A percentile compares a stretch with the other conserved stretches of the same genome.
These are phyloP conservation scores for Ochotona princeps DNA, from an alignment of 2,113 vertebrate genomes.

Conservation along the genomic window DNA sequence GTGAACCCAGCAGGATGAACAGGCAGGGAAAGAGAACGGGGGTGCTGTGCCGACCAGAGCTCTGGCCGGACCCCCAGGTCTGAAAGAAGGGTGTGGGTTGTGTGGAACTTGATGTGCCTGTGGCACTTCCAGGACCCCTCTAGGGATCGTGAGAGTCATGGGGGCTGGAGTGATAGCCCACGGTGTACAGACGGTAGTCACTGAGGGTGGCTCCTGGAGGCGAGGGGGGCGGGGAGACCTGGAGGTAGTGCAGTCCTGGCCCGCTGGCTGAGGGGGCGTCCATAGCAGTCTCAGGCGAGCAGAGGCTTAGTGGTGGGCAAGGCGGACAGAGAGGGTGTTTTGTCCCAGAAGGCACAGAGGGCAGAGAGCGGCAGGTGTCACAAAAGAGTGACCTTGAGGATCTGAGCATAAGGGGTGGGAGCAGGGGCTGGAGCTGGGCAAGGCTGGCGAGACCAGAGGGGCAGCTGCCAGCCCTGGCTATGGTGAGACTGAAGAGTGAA, in stretches of 20 bases:
- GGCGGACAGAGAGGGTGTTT: background rate
- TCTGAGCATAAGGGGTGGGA: background rate
- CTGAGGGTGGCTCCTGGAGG: too few species aligned
- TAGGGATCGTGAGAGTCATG: background rate
- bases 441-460: background rate
- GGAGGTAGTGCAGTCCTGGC: background rate
- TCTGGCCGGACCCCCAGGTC: background rate
- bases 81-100: background rate
- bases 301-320: background rate
- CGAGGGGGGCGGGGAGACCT: background rate
- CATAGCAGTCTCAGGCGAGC: background rate
- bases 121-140: background rate
- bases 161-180: background rate
- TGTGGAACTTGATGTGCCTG: accelerated
- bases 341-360: background rate
- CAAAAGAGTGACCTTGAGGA: background rate
- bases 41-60: too few species aligned
- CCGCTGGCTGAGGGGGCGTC: background rate
- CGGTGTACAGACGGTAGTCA: background rate
- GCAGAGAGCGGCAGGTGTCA: background rate
- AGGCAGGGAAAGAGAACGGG: too few species aligned
- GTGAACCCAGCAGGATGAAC: too few species aligned
- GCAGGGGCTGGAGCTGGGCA: background rate
- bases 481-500: background rate
- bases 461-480: background rate